Evolutionary conservation across 2,888 invertebrate genomes (phyloP).

Genomic region (Agriopis leucophaearia): DNA sequence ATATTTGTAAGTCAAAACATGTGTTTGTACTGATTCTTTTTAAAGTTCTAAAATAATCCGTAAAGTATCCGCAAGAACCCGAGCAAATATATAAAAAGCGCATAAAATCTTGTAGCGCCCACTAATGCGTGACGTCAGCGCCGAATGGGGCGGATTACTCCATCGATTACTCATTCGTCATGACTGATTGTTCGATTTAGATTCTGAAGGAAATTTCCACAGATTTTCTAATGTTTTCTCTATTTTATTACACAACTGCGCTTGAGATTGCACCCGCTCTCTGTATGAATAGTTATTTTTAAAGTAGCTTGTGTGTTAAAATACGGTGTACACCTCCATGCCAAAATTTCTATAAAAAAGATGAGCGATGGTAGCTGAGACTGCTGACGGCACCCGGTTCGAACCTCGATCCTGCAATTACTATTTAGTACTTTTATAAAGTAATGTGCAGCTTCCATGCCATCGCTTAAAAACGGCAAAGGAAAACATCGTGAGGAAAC

Average conservation of each 20-base stretch:
- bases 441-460: no score
- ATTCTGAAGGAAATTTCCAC: slow-evolving; percentile 7
- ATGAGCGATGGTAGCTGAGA: no score
- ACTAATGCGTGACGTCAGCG: slow-evolving; percentile 20
- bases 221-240: not conserved
- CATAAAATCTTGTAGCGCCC: slow-evolving; percentile 19
- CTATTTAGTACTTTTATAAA: no score
- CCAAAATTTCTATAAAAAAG: no score
- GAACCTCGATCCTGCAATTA: no score
- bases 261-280: not conserved
- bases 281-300: no score
- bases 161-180: slow-evolving; percentile 13
- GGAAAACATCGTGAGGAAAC: no score
- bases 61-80: slow-evolving; percentile 15
- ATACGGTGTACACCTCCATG: no score
- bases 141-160: slow-evolving; percentile 8
- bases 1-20: not conserved
- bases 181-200: slow-evolving; percentile 11
- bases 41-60: not conserved
- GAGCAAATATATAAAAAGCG: slow-evolving; percentile 19
- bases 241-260: not conserved
- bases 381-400: no score
- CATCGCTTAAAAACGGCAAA: no score
- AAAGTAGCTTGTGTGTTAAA: no score
- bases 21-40: not conserved